Evolutionary conservation across 2,113 vertebrate species (phyloP).

Genomic region (Anolis carolinensis): DNA sequence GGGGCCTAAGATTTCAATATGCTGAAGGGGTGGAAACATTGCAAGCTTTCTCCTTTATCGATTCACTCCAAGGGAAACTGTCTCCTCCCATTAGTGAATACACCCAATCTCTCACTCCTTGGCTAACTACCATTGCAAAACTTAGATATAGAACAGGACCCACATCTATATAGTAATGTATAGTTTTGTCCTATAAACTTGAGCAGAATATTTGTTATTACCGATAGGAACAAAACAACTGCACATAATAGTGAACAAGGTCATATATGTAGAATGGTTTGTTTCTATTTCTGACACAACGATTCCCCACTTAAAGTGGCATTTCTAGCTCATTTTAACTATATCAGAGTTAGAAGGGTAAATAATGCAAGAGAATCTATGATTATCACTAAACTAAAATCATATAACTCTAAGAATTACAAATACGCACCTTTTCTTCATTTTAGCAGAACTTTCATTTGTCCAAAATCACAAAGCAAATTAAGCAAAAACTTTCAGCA

Average conservation of each 20-base stretch:
- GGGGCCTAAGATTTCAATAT: too few relatives aligned
- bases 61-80: not conserved
- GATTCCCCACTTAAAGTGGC: not conserved
- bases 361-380: not conserved
- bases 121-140: not conserved
- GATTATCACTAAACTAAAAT: not conserved
- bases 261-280: not conserved
- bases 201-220: not conserved
- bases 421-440: not conserved
- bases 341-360: not conserved
- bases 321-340: not conserved
- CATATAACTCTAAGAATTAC: not conserved
- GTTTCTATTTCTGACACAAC: not conserved
- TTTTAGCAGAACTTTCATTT: not conserved
- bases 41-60: not conserved
- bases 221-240: not conserved
- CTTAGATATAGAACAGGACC: not conserved
- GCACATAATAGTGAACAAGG: not conserved
- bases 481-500: not conserved
- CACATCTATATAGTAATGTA: not conserved
- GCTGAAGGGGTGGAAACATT: not conserved
- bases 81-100: not conserved
- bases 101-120: not conserved
- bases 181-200: not conserved
- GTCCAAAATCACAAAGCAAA: conserved; percentile 7